Evolutionary conservation across 2,113 vertebrate species (phyloP).

Genomic region (Acanthochromis polyacanthus): DNA sequence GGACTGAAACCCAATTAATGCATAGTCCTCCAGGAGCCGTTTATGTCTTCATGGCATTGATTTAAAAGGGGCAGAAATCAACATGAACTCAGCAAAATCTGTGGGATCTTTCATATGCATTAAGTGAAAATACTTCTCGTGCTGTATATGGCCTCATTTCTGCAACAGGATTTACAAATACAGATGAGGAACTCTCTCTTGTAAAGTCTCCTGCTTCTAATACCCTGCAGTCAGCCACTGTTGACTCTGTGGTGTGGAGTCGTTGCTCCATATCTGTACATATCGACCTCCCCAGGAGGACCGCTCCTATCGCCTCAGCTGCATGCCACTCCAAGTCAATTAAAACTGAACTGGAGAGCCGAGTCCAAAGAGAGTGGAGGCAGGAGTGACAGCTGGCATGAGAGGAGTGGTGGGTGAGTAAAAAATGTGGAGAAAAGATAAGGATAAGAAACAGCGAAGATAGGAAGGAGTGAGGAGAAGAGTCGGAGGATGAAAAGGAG

Average conservation of each 20-base stretch:
- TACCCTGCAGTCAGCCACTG: constrained; percentile 42
- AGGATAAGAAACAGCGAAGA: constrained; percentile 4
- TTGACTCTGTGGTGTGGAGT: constrained; percentile 56
- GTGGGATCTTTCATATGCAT: constrained; percentile 2
- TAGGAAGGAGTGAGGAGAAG: neutral
- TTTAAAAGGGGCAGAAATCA: neutral
- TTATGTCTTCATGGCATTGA: neutral
- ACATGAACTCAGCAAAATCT: neutral
- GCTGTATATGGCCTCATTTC: constrained; percentile 28
- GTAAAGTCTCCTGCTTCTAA: constrained; percentile 12
- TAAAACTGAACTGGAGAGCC: constrained; percentile 65
- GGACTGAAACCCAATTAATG: neutral
- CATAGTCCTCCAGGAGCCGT: neutral
- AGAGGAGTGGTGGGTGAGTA: constrained; percentile 19
- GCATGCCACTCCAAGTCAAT: constrained; percentile 68
- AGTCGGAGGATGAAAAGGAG: constrained; percentile 9
- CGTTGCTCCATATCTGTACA: constrained; percentile 48
- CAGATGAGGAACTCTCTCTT: constrained; percentile 4
- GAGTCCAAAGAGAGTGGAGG: constrained; percentile 45
- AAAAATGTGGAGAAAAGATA: constrained; percentile 1
- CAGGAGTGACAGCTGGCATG: constrained; percentile 52
- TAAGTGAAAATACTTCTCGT: neutral
- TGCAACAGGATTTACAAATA: constrained; percentile 19
- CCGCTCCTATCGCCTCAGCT: constrained; percentile 47
- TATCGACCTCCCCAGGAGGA: constrained; percentile 57